Percentiles rank a stretch among this genome's conserved stretches.
phyloP scores from a whole-genome alignment of 2,113 vertebrate genomes.

The Ranitomeya imitator region DNA sequence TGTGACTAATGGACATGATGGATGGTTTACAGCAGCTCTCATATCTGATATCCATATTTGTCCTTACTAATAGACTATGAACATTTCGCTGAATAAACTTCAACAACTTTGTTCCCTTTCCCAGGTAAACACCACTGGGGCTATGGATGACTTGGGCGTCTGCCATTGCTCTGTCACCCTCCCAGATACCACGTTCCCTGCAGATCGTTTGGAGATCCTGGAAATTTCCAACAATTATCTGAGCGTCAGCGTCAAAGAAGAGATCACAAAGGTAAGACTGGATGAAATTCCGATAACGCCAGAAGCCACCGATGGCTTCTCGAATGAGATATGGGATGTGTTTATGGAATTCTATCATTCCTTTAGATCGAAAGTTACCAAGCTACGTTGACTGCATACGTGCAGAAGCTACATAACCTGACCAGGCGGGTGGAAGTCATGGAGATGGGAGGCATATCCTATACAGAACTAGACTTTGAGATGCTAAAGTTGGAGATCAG shows the following conservation, averaged over 20 bases:
- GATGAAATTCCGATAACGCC: too few species aligned
- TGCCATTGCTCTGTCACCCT: constrained; percentile 47
- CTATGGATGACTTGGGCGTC: constrained; percentile 18
- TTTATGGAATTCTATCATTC: not conserved
- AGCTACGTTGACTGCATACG: constrained; percentile 12
- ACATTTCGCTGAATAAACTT: not conserved
- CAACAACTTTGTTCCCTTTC: too few species aligned
- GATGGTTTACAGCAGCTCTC: too few species aligned
- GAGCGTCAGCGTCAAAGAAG: constrained; percentile 22
- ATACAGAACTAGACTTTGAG: constrained; percentile 64
- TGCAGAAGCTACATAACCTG: constrained; percentile 73
- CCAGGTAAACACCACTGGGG: constrained; percentile 8
- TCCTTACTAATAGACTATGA: not conserved
- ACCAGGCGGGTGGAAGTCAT: constrained; percentile 74
- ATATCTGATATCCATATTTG: too few species aligned
- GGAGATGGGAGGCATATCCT: constrained; percentile 69
- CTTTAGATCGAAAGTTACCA: constrained; percentile 41
- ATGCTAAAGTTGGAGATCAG: constrained; percentile 70
- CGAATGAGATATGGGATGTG: too few species aligned
- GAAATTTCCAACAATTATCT: constrained; percentile 14
- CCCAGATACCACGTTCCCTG: constrained; percentile 48
- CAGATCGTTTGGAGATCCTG: constrained; percentile 41
- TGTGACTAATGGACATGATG: too few species aligned
- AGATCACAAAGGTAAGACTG: constrained; percentile 50
- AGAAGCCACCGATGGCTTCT: not conserved